These are phyloP conservation scores for Troides oblongomaculatus DNA, from an alignment of 2,888 invertebrate species.

Conservation along the genomic window DNA sequence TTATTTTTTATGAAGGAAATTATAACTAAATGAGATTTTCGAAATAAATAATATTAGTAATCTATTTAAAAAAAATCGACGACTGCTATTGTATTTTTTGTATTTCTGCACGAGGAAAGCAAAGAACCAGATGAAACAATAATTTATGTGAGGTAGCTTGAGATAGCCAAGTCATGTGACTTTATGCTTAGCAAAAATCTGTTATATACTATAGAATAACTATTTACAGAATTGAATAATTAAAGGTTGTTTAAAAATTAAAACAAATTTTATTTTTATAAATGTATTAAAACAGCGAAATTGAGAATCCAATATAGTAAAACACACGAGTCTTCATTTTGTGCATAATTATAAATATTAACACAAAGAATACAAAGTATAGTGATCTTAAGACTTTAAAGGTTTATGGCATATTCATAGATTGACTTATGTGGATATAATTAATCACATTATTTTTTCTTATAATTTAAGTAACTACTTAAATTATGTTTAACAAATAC, in stretches of 20 bases:
- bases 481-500: constrained; percentile 14
- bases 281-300: constrained; percentile 77
- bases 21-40: too few species aligned
- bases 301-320: constrained; percentile 58
- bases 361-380: constrained; percentile 32
- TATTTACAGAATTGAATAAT: neutral
- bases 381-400: constrained; percentile 29
- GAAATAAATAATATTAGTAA: too few species aligned
- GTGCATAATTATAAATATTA: constrained; percentile 40
- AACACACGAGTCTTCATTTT: constrained; percentile 49
- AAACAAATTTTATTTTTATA: constrained; percentile 52
- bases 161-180: too few species aligned
- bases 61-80: too few species aligned
- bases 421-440: constrained; percentile 26
- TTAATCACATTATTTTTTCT: constrained; percentile 24
- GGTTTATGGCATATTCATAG: constrained; percentile 32
- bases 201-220: neutral
- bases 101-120: too few species aligned
- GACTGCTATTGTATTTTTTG: too few species aligned
- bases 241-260: constrained; percentile 19
- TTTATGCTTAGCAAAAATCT: neutral
- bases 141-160: too few species aligned
- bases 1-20: too few species aligned
- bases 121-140: too few species aligned
- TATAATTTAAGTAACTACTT: constrained; percentile 28